These are phyloP conservation scores for Odontomachus brunneus DNA, from an alignment of 1,140 invertebrate species.

Conservation along the genomic window DNA sequence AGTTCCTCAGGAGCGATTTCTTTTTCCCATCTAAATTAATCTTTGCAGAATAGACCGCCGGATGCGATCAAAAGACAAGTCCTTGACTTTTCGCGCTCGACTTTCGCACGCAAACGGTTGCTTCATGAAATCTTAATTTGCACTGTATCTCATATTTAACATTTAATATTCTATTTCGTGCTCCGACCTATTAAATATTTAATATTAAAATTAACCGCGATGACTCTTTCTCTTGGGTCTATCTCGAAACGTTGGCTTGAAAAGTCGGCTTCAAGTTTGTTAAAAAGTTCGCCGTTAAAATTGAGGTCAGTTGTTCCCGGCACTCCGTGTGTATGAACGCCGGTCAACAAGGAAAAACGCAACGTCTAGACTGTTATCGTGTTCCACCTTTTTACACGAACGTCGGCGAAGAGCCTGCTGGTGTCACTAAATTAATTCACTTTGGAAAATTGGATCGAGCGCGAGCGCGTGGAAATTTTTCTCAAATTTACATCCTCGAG, in stretches of 20 bases:
- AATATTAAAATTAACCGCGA: neutral
- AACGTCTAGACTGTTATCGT: neutral
- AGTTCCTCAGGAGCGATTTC: neutral
- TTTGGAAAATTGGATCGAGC: conserved; percentile 24
- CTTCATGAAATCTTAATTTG: neutral
- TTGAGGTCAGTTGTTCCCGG: neutral
- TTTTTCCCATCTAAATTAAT: conserved; percentile 10
- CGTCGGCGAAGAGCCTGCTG: neutral
- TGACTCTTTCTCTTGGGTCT: neutral
- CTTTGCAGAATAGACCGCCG: neutral
- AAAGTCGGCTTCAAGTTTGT: neutral
- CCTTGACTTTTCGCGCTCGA: neutral
- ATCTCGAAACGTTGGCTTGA: neutral
- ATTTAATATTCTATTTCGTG: too few relatives aligned
- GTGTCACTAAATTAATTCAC: conserved; percentile 38
- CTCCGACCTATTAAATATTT: neutral
- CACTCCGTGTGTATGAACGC: neutral
- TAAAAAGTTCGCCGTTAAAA: conserved; percentile 22
- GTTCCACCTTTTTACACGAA: neutral
- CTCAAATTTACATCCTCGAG: conserved; percentile 16
- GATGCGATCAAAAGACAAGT: conserved; percentile 2
- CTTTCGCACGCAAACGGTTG: too few relatives aligned
- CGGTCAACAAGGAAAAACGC: conserved; percentile 13
- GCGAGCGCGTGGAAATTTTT: conserved; percentile 22
- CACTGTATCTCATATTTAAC: neutral